Conservation (phyloP, 2,888 invertebrate genomes). For the Fabriciana adippe region DNA sequence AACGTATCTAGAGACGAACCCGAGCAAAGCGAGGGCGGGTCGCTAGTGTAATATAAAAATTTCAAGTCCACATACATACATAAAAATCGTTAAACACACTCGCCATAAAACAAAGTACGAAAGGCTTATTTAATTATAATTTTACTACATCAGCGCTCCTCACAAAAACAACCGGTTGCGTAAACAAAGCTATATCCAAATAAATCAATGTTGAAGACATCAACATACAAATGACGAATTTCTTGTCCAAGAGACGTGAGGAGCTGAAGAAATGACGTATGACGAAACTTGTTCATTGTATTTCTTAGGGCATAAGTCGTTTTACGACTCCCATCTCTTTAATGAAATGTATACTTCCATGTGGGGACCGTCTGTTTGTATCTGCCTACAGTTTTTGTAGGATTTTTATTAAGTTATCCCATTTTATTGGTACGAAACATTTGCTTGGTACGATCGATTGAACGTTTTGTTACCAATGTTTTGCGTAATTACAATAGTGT, state of each 20-base stretch:
- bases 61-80: not conserved
- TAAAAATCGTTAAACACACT: slow-evolving; percentile 4
- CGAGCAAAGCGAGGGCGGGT: too few relatives aligned
- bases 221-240: slow-evolving; percentile 20
- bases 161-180: slow-evolving; percentile 19
- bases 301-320: slow-evolving; percentile 42
- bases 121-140: slow-evolving; percentile 20
- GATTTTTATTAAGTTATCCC: slow-evolving; percentile 10
- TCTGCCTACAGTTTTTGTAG: not conserved
- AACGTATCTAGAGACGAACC: too few relatives aligned
- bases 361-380: not conserved
- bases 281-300: slow-evolving; percentile 33
- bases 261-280: slow-evolving; percentile 16
- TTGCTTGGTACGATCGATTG: not conserved
- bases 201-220: slow-evolving; percentile 43
- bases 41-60: too few relatives aligned
- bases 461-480: too few relatives aligned
- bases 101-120: slow-evolving; percentile 12
- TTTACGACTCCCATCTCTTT: slow-evolving; percentile 44
- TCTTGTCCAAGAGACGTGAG: slow-evolving; percentile 27
- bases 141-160: slow-evolving; percentile 7
- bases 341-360: slow-evolving; percentile 37
- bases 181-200: slow-evolving; percentile 37
- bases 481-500: too few relatives aligned
- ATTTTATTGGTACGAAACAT: not conserved